Base-by-base conservation (phyloP, 2,888 invertebrate species). In the Lepidochrysops patricia region DNA sequence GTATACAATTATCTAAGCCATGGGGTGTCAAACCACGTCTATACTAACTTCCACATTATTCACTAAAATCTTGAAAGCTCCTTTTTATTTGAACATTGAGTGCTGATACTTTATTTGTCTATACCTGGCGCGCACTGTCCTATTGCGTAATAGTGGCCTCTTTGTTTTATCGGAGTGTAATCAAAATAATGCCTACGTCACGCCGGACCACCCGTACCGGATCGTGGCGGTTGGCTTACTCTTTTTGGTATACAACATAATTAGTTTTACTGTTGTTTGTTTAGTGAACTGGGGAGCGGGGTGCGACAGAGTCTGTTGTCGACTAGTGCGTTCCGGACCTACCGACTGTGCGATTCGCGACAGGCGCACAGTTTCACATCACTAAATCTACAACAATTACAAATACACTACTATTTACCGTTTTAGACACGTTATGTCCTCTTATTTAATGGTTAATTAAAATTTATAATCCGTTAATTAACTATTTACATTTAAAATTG, bases 51-150 rank as follows among this genome's bases (percentile, higher is more conserved):
- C 75, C 79, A 79, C 77, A 75, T 75, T 84, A 86, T 84, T 84
- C 73, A 83, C 86, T 88, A 87, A 84, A 86, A 83, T 79, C 75
- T 88, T 82, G 86, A 87, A 77, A 89, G 89, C 89, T 89, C 88
- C 81, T 89, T 87, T 85, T 85, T 80, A 88, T 89, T 89, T 89
- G 89, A 89, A 89, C 89, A 89, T 89, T 86, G 85, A 83, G 86
- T 89, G 87, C 87, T 82, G 84, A 81, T 84, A 84, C 81, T 78
- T 80, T 85, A 86, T 86, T 86, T 87, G 82, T 84, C 86, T 83
- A 79, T 76, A 78, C 84, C 78, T 80, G 86, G 83, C 86, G 86
- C 82, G 84, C 87, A 85, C 85, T 81, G 85, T 83, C 84, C 62
- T 66, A 63, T 64, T 62, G 63, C 59, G 65, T 63, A 64, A 67